phyloP scores from a whole-genome alignment of 2,888 invertebrate species.

The Andrena bucephala region DNA sequence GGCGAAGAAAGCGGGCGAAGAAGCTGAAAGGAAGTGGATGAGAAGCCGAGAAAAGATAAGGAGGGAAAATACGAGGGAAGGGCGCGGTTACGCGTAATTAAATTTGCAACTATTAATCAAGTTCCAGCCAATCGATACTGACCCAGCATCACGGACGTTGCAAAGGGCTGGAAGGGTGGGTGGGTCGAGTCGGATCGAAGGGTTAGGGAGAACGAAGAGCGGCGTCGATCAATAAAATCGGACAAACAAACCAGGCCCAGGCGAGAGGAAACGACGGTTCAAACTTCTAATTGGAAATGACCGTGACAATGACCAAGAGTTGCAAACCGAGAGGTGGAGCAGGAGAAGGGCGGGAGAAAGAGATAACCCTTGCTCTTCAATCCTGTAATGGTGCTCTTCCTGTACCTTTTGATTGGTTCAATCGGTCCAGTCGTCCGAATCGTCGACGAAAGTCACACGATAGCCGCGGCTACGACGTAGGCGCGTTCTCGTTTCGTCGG shows the following conservation, averaged over 20 bases:
- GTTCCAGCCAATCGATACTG: conserved; percentile 73
- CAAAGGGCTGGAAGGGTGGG: conserved; percentile 20
- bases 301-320: conserved; percentile 71
- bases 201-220: conserved; percentile 20
- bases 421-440: conserved; percentile 49
- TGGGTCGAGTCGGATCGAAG: conserved; percentile 30
- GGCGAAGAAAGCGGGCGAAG: conserved; percentile 10
- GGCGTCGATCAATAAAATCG: conserved; percentile 67
- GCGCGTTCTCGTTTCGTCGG: conserved; percentile 22
- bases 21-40: not conserved
- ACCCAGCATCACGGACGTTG: conserved; percentile 31
- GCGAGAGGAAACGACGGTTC: conserved; percentile 69
- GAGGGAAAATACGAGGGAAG: conserved; percentile 25
- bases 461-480: not conserved
- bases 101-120: conserved; percentile 78
- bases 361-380: conserved; percentile 52
- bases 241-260: conserved; percentile 56
- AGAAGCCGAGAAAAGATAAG: conserved; percentile 1
- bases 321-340: conserved; percentile 12
- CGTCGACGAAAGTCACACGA: conserved; percentile 56
- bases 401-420: conserved; percentile 59
- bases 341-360: conserved; percentile 14
- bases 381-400: conserved; percentile 69
- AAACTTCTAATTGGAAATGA: conserved; percentile 72
- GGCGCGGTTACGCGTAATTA: conserved; percentile 72